These are phyloP conservation scores for Trypoxylon attenuatum DNA, from an alignment of 2,888 invertebrate genomes.

Conservation along the genomic window DNA sequence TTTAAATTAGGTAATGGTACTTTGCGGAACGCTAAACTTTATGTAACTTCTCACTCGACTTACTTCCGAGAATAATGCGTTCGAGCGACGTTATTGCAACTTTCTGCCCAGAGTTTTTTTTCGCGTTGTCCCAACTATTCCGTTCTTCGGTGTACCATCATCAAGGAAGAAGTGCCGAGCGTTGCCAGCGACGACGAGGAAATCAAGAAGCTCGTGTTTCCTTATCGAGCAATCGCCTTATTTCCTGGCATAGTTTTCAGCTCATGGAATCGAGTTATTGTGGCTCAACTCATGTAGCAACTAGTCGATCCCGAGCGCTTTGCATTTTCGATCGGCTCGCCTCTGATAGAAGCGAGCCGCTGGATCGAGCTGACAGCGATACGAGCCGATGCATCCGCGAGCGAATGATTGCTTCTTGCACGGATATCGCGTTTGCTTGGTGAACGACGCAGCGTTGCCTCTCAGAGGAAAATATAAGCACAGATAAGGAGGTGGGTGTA, in stretches of 20 bases:
- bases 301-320: background rate
- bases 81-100: too few species aligned
- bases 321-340: background rate
- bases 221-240: too few species aligned
- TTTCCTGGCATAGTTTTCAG: background rate
- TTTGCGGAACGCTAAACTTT: too few species aligned
- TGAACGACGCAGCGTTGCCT: background rate
- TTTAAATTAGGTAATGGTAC: too few species aligned
- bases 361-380: background rate
- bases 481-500: slow-evolving; percentile 13
- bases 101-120: too few species aligned
- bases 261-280: background rate
- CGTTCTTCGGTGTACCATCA: too few species aligned
- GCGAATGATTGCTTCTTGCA: slow-evolving; percentile 33
- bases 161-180: too few species aligned
- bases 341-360: background rate
- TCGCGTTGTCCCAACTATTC: too few species aligned
- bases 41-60: too few species aligned
- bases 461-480: slow-evolving; percentile 35
- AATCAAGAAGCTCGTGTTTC: too few species aligned
- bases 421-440: slow-evolving; percentile 28
- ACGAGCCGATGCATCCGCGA: slow-evolving; percentile 25
- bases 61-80: too few species aligned
- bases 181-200: too few species aligned
- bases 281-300: background rate